Conservation (phyloP, 2,888 invertebrate species). For the Anorthoa munda region DNA sequence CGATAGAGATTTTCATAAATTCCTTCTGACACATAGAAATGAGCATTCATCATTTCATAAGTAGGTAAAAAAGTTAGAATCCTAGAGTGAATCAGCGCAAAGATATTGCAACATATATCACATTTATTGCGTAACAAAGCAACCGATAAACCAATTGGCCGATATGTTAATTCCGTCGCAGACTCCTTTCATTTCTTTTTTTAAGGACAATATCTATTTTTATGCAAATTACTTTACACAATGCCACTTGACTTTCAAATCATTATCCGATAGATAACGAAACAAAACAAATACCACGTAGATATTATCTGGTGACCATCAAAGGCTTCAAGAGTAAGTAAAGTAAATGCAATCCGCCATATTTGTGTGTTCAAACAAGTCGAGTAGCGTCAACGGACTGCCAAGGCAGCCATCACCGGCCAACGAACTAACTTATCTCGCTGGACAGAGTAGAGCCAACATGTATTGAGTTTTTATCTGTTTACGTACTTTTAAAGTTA, state of each 20-base stretch:
- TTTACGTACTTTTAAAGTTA: conserved; percentile 31
- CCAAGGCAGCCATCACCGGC: conserved; percentile 54
- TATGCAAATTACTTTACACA: conserved; percentile 10
- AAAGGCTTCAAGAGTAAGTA: conserved; percentile 29
- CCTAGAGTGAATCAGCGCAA: background rate
- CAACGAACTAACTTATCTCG: conserved; percentile 59
- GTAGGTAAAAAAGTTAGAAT: too few species aligned
- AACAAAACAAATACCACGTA: conserved; percentile 33
- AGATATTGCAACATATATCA: background rate
- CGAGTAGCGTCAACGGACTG: conserved; percentile 56
- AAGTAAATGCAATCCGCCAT: conserved; percentile 32
- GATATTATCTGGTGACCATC: conserved; percentile 52
- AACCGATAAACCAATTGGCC: conserved; percentile 6
- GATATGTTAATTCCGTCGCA: conserved; percentile 27
- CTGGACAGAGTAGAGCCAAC: conserved; percentile 33
- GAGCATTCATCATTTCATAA: background rate
- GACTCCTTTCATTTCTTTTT: background rate
- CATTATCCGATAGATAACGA: conserved; percentile 40
- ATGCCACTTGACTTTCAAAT: conserved; percentile 56
- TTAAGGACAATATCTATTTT: conserved; percentile 17
- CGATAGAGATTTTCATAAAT: background rate
- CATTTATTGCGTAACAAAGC: conserved; percentile 8
- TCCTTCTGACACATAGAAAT: background rate
- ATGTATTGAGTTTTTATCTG: conserved; percentile 46
- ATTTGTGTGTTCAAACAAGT: conserved; percentile 46